Base-by-base conservation (phyloP, 1,140 invertebrate genomes). In the Drosophila parvula region DNA sequence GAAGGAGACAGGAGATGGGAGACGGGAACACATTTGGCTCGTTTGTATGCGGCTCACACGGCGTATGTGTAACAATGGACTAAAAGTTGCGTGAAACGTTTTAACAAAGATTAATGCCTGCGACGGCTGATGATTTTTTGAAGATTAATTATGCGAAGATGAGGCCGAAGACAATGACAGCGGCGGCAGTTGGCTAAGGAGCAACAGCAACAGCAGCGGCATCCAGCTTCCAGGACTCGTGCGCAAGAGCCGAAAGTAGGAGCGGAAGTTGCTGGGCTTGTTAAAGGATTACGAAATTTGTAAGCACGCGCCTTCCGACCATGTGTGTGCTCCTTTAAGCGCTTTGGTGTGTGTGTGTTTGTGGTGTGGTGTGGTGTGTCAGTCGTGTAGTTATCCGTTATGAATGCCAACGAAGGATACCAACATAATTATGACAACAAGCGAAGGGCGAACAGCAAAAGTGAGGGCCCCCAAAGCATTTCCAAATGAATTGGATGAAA, bases 141-240 rank as follows among this genome's bases (percentile, higher is more conserved):
- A 90, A 90, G 88, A 90, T 90, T 90, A 90, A 90, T 90, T 90
- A 90, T 84, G 89, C 88, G 88, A 90, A 90, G 88, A 90, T 84
- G 88, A 90, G 88, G 88, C 88, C 71, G 79, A 89, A 77, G 84
- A 86, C 85, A 89, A 89, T 88, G 82, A 90, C 80, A 83, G 59
- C 56, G 76, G 45, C 53, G 56, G 44, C 53, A 47, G 30, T 47
- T 47, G 8, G 30, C 50, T 53, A 36, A 64, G 56, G 60, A 43
- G 30, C 12, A 44, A 14, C 65, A 75, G 56, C 48, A 55, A 9
- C 45, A 59, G 14, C 36, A 51, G n/a, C 56, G 34, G 12, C 22
- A 43, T 59, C 55, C 50, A 53, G 34, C 32, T n/a, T 53, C 5
- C 40, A 62, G 69, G 63, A 81, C 70, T 76, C 68, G 64, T 70